Evolutionary conservation across 2,888 invertebrate genomes (phyloP).

Genomic region (Rhagium mordax): DNA sequence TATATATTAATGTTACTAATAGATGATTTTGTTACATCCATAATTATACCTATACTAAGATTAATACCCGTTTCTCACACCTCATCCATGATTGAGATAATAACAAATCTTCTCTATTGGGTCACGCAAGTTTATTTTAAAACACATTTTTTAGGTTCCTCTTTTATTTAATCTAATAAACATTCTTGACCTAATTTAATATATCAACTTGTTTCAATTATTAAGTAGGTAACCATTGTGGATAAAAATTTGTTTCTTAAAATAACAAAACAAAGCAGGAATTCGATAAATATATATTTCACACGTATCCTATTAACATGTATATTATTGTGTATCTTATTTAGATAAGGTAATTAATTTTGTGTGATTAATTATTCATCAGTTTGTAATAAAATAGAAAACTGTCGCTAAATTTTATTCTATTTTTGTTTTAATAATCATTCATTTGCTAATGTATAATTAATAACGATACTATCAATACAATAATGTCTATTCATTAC

Average conservation of each 20-base stretch:
- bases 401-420: no score
- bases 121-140: constrained; percentile 1
- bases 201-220: neutral
- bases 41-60: neutral
- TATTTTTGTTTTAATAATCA: no score
- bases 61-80: neutral
- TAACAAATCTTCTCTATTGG: neutral
- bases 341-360: neutral
- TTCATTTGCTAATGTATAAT: no score
- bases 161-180: constrained; percentile 5
- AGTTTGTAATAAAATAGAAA: neutral
- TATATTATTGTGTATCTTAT: neutral
- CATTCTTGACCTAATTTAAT: constrained; percentile 2
- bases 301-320: neutral
- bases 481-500: no score
- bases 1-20: no score
- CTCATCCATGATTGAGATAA: neutral
- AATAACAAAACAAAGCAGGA: neutral
- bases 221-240: neutral
- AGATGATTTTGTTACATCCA: no score
- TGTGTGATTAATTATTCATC: neutral
- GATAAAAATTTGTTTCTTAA: neutral
- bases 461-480: no score
- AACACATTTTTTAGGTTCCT: neutral
- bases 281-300: neutral